Evolutionary conservation across 2,113 vertebrate species (phyloP).

Genomic region (Otocyon megalotis): DNA sequence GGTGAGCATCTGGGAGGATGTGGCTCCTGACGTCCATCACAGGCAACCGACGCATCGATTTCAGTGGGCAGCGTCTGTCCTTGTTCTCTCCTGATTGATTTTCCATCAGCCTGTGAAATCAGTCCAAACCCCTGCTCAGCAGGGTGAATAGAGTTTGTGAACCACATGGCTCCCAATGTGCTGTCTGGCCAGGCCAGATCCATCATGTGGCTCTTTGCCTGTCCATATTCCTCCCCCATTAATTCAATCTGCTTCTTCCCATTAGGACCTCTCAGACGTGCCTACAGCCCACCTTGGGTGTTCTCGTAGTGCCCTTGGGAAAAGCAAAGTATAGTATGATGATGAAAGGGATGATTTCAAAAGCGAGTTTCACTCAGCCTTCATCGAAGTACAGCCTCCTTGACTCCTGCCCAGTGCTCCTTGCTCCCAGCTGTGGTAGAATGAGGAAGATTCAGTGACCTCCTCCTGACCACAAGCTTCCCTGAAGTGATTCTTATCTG

Average conservation of each 20-base stretch:
- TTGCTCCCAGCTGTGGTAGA: background rate
- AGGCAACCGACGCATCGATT: background rate
- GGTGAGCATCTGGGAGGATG: background rate
- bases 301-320: background rate
- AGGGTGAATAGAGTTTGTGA: rapidly evolving
- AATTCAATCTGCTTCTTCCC: background rate
- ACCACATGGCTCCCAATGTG: rapidly evolving
- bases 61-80: background rate
- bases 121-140: background rate
- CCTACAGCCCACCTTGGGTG: background rate
- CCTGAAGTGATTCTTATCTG: background rate
- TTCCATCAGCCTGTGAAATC: background rate
- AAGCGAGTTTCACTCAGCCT: background rate
- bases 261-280: background rate
- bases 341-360: background rate
- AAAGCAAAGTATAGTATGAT: background rate
- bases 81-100: conserved; percentile 19
- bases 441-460: background rate
- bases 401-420: background rate
- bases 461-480: background rate
- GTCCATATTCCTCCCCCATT: background rate
- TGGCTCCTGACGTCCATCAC: rapidly evolving
- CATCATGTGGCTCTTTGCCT: background rate
- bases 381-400: background rate
- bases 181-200: background rate